These are phyloP conservation scores for Cryptotermes secundus DNA, from an alignment of 1,140 invertebrate species.

Conservation along the genomic window DNA sequence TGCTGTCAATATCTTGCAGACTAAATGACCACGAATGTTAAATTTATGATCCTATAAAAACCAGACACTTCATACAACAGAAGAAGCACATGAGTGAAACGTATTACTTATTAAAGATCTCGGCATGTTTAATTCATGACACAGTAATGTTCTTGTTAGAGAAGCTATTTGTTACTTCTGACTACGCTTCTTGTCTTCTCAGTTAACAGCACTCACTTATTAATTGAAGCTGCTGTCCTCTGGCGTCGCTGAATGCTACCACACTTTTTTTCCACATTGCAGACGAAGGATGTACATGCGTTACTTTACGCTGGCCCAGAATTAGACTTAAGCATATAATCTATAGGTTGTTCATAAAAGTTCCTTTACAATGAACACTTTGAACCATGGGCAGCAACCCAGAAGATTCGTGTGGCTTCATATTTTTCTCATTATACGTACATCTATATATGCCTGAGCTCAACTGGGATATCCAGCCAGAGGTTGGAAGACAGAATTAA, in stretches of 20 bases:
- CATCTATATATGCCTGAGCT: no score
- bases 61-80: neutral
- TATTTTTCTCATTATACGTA: no score
- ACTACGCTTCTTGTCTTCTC: neutral
- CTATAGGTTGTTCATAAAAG: neutral
- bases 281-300: neutral
- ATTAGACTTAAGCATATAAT: neutral
- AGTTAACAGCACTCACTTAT: conserved; percentile 3
- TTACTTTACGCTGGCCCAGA: neutral
- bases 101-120: neutral
- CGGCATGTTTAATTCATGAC: neutral
- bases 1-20: neutral
- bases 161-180: neutral
- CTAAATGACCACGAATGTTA: neutral
- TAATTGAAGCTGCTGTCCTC: conserved; percentile 15
- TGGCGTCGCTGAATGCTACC: conserved; percentile 7
- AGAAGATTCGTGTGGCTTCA: no score
- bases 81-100: neutral
- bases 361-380: neutral
- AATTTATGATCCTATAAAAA: neutral
- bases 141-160: neutral
- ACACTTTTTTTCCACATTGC: neutral
- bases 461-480: no score
- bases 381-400: no score
- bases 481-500: no score